Evolutionary conservation across 2,113 vertebrate species (phyloP).

Genomic region (Pterocles orientalis): DNA sequence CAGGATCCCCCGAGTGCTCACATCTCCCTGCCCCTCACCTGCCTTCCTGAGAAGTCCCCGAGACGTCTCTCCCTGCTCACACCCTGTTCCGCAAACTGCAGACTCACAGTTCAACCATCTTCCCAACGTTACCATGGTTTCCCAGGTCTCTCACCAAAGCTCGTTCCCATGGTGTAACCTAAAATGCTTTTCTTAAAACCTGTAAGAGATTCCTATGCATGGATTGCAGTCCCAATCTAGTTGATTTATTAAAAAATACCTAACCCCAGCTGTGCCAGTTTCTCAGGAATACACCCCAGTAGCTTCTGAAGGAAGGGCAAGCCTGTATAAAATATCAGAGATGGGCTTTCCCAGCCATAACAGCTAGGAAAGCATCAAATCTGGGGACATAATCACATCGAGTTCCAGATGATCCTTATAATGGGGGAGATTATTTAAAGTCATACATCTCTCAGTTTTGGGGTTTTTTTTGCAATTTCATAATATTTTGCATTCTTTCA

Average conservation of each 20-base stretch:
- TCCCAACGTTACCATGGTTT: constrained; percentile 30
- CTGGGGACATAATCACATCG: neutral
- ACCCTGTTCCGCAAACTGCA: neutral
- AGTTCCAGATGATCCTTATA: neutral
- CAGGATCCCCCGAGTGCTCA: fast-evolving
- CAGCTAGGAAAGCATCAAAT: neutral
- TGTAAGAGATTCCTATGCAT: neutral
- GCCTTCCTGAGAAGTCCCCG: neutral
- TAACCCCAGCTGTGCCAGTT: neutral
- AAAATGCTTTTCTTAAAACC: neutral
- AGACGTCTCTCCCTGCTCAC: neutral
- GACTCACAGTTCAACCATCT: neutral
- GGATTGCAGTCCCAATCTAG: neutral
- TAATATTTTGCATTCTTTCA: too few relatives aligned
- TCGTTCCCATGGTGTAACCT: neutral
- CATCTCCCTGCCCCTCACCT: neutral
- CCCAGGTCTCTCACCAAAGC: neutral
- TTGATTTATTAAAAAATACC: neutral
- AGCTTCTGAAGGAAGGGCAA: neutral
- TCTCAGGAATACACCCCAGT: neutral
- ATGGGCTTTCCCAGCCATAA: neutral
- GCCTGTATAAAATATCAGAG: neutral
- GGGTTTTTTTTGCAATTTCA: neutral
- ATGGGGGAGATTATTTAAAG: neutral
- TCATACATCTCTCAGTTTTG: neutral